phyloP scores from a whole-genome alignment of 2,888 invertebrate species.

The Drepanosiphum platanoidis region DNA sequence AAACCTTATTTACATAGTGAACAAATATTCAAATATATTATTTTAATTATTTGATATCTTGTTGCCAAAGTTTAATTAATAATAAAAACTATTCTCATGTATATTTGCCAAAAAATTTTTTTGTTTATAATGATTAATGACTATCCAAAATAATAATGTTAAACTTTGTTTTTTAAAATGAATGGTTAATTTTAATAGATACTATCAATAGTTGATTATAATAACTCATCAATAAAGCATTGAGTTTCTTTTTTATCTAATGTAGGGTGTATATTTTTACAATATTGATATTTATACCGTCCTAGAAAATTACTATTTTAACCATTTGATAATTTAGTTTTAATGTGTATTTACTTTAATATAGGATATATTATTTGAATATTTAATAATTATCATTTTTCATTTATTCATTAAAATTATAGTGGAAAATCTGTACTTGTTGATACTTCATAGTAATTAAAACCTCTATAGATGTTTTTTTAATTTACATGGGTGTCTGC shows the following conservation, averaged over 20 bases:
- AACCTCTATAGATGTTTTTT: neutral
- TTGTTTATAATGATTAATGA: neutral
- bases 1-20: neutral
- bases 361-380: neutral
- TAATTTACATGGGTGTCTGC: no score
- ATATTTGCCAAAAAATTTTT: constrained; percentile 16
- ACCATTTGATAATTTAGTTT: neutral
- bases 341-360: neutral
- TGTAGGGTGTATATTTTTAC: constrained; percentile 5
- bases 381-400: neutral
- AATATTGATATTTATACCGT: constrained; percentile 27
- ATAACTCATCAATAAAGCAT: neutral
- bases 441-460: neutral
- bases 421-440: neutral
- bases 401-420: neutral
- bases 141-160: neutral
- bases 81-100: neutral
- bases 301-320: constrained; percentile 33
- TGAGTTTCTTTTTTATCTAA: constrained; percentile 2
- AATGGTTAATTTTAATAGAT: constrained; percentile 1
- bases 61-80: constrained; percentile 1
- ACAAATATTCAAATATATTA: neutral
- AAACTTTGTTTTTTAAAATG: constrained; percentile 2
- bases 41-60: constrained; percentile 21
- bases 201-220: no score